Evolutionary conservation across 1,140 invertebrate genomes (phyloP).

Genomic region (Danaus plexippus): DNA sequence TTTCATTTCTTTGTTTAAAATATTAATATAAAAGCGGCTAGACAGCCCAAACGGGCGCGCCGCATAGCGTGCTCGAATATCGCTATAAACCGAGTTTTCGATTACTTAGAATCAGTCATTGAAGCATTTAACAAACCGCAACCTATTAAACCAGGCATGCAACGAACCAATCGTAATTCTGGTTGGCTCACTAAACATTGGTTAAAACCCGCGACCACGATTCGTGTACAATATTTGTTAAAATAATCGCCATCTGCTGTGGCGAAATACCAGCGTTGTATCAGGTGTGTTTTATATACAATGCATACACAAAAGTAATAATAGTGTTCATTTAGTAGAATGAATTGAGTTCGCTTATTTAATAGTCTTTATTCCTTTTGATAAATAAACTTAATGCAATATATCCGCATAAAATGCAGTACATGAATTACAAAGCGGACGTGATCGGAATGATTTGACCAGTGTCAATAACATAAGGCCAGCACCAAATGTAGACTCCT

Average conservation of each 20-base stretch:
- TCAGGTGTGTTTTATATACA: too few species aligned
- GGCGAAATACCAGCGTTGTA: too few species aligned
- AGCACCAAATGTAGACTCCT: slow-evolving; percentile 33
- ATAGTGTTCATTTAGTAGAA: slow-evolving; percentile 4
- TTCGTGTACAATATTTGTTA: slow-evolving; percentile 11
- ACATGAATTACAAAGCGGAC: slow-evolving; percentile 16
- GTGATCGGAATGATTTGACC: slow-evolving; percentile 32
- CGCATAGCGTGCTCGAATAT: slow-evolving; percentile 14
- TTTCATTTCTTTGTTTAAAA: slow-evolving; percentile 10
- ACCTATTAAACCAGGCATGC: slow-evolving; percentile 19
- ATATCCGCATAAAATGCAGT: too few species aligned
- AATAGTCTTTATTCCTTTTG: neutral
- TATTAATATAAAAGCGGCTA: slow-evolving; percentile 5
- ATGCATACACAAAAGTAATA: too few species aligned
- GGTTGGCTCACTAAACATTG: slow-evolving; percentile 16
- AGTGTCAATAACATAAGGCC: slow-evolving; percentile 48
- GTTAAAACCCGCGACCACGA: slow-evolving; percentile 8
- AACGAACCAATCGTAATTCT: slow-evolving; percentile 18
- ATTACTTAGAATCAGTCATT: slow-evolving; percentile 21
- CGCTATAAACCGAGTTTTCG: slow-evolving; percentile 16
- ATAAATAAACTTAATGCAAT: neutral
- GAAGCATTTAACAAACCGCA: slow-evolving; percentile 19
- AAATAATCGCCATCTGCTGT: slow-evolving; percentile 1
- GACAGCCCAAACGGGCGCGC: slow-evolving; percentile 11
- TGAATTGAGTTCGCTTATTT: neutral